Conservation (phyloP, 2,113 vertebrate genomes). For the Falcunculus frontatus region DNA sequence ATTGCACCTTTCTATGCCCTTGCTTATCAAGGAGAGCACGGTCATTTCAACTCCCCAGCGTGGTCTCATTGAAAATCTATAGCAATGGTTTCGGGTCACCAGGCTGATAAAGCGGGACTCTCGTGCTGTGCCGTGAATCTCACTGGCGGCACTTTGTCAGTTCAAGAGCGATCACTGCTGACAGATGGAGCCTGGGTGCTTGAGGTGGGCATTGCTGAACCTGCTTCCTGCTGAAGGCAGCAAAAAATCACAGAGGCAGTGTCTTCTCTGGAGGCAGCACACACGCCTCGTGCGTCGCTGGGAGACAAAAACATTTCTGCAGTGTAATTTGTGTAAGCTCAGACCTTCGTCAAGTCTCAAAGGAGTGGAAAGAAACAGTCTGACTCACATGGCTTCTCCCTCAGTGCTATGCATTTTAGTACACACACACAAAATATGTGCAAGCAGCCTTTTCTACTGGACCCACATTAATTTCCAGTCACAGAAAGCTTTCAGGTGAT, state of each 20-base stretch:
- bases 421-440: background rate
- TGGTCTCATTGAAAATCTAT: background rate
- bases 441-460: background rate
- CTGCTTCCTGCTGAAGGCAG: background rate
- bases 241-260: background rate
- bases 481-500: background rate
- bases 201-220: background rate
- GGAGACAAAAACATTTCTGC: background rate
- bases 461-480: background rate
- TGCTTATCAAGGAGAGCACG: background rate
- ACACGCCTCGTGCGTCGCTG: accelerated
- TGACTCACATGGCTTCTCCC: background rate
- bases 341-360: background rate
- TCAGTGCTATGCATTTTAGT: background rate
- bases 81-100: background rate
- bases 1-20: background rate
- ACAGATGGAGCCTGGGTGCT: background rate
- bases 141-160: background rate
- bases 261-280: background rate
- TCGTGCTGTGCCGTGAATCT: background rate
- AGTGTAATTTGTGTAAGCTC: background rate
- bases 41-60: background rate
- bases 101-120: background rate
- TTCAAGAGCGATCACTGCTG: background rate
- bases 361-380: background rate